Evolutionary conservation across 2,113 vertebrate species (phyloP).

Genomic region (Columba livia): DNA sequence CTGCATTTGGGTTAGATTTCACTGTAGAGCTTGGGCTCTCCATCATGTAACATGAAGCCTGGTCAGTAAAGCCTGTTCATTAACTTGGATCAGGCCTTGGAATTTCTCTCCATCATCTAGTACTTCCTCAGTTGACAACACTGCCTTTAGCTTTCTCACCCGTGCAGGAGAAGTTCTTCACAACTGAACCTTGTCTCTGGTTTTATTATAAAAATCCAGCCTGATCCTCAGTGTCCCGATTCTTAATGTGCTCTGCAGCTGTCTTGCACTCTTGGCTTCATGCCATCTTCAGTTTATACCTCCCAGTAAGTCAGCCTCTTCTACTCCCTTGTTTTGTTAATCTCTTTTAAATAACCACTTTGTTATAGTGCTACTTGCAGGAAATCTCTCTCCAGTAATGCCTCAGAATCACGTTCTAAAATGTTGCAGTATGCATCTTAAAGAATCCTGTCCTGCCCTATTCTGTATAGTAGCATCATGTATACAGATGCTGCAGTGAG

Average conservation of each 20-base stretch:
- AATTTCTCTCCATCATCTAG: neutral
- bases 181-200: neutral
- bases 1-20: neutral
- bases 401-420: neutral
- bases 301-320: neutral
- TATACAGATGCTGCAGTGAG: neutral
- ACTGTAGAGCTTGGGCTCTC: neutral
- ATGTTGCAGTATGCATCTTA: neutral
- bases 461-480: neutral
- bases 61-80: neutral
- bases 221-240: neutral
- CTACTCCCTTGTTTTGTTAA: neutral
- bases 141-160: conserved; percentile 2
- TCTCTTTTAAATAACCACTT: neutral
- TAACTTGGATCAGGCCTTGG: neutral
- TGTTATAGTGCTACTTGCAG: neutral
- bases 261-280: neutral
- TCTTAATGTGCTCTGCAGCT: neutral
- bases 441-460: neutral
- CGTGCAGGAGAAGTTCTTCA: neutral
- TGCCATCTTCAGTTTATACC: neutral
- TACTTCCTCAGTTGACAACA: neutral
- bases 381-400: neutral
- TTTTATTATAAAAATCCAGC: neutral
- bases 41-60: neutral